phyloP scores from a whole-genome alignment of 1,140 invertebrate genomes.

The Semibalanus balanoides region DNA sequence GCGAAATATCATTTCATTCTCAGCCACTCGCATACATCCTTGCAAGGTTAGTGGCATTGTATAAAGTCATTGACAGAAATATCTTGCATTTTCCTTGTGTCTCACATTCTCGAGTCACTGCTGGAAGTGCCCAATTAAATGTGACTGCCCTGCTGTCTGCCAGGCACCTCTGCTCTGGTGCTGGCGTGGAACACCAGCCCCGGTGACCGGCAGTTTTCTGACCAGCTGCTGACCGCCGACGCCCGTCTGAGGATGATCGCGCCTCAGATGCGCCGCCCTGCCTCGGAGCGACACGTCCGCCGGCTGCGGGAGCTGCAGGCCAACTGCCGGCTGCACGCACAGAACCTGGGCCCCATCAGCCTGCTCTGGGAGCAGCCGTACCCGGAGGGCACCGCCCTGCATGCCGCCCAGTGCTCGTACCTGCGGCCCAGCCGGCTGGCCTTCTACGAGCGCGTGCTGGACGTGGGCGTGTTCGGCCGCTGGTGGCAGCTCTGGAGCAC shows the following conservation, averaged over 20 bases:
- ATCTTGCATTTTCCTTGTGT: too few relatives aligned
- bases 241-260: background rate
- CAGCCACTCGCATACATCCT: too few relatives aligned
- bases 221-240: background rate
- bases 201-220: background rate
- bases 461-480: constrained; percentile 30
- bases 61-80: too few relatives aligned
- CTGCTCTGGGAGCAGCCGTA: background rate
- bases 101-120: too few relatives aligned
- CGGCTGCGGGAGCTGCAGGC: background rate
- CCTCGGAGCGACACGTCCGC: background rate
- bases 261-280: too few relatives aligned
- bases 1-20: too few relatives aligned
- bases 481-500: constrained; percentile 28
- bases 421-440: constrained; percentile 24
- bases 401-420: constrained; percentile 27
- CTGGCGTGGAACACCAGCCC: background rate
- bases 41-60: too few relatives aligned
- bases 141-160: background rate
- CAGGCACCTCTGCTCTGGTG: background rate
- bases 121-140: too few relatives aligned
- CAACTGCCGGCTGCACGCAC: background rate
- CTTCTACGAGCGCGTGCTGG: constrained; percentile 27
- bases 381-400: background rate
- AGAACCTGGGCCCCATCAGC: background rate